Conservation (phyloP, 2,113 vertebrate genomes). For the Takifugu flavidus region DNA sequence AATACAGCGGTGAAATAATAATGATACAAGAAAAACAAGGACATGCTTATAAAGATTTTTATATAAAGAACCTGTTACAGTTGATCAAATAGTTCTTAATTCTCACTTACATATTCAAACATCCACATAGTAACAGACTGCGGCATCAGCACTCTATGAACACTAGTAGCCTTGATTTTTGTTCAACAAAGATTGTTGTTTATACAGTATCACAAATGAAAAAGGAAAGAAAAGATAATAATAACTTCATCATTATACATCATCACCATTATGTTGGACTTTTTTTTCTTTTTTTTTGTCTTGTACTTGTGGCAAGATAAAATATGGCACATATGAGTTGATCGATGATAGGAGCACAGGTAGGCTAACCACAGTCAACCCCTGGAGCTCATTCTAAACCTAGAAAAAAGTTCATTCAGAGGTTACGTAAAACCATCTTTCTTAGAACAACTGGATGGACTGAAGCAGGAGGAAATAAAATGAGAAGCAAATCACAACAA, state of each 20-base stretch:
- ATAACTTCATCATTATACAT: slow-evolving; percentile 34
- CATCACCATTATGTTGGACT: slow-evolving; percentile 51
- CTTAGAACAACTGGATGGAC: slow-evolving; percentile 3
- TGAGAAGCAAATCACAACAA: neutral
- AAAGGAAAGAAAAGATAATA: slow-evolving; percentile 44
- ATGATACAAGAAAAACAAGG: neutral
- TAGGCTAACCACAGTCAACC: neutral
- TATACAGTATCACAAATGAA: slow-evolving; percentile 66
- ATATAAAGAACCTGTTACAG: slow-evolving; percentile 76
- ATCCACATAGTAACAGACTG: slow-evolving; percentile 67
- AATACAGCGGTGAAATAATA: neutral
- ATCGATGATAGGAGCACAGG: slow-evolving; percentile 23
- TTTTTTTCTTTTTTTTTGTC: slow-evolving; percentile 31
- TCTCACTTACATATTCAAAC: slow-evolving; percentile 73
- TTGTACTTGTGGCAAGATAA: slow-evolving; percentile 56
- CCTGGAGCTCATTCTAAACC: neutral
- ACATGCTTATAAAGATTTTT: slow-evolving; percentile 67
- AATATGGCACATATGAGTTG: slow-evolving; percentile 65
- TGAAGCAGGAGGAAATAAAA: slow-evolving; percentile 14
- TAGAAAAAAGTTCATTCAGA: slow-evolving; percentile 20
- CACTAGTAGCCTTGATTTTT: slow-evolving; percentile 61
- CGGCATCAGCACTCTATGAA: slow-evolving; percentile 63
- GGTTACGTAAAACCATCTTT: neutral
- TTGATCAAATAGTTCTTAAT: slow-evolving; percentile 67
- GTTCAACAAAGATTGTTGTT: slow-evolving; percentile 62